A percentile compares a stretch with the other conserved stretches of the same genome.
phyloP scores from a whole-genome alignment of 30 jellyfish, hydroid and myxozoan species.

The Aurelia sp. region DNA sequence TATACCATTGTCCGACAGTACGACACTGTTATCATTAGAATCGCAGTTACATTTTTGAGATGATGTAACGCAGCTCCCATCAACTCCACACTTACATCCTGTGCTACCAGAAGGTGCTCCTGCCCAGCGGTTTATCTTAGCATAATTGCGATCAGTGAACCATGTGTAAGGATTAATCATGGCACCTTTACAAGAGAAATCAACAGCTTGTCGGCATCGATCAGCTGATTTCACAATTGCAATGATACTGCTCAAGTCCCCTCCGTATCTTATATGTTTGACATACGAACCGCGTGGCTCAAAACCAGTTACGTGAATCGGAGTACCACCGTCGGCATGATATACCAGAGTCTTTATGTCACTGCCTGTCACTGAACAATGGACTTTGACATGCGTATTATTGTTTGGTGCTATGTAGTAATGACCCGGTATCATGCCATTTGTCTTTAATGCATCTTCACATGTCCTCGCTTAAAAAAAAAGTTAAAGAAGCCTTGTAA shows the following conservation, averaged over 20 bases:
- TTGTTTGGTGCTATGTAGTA: slow-evolving; percentile 9
- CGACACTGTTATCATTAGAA: neutral
- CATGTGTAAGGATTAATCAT: neutral
- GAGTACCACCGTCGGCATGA: slow-evolving; percentile 3
- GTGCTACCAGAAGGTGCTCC: neutral
- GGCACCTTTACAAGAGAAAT: neutral
- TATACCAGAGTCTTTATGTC: neutral
- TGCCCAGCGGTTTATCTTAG: slow-evolving; percentile 10
- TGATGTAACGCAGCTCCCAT: neutral
- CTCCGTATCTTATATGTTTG: slow-evolving; percentile 3
- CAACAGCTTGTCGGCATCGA: slow-evolving; percentile 22
- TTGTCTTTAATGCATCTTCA: slow-evolving; percentile 23
- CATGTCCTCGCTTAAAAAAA: no score
- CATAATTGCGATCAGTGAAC: slow-evolving; percentile 27
- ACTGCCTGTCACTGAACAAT: neutral
- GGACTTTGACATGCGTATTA: neutral
- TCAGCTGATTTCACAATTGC: slow-evolving; percentile 10
- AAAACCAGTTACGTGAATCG: neutral
- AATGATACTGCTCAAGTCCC: slow-evolving; percentile 26
- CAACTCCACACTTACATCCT: slow-evolving; percentile 13
- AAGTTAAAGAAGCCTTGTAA: no score
- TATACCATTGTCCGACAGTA: neutral
- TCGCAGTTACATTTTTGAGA: slow-evolving; percentile 5
- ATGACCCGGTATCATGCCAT: neutral
- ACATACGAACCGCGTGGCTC: slow-evolving; percentile 11